Base-by-base conservation (phyloP, 2,797 vertebrate species). In the Phataginus tetradactyla region DNA sequence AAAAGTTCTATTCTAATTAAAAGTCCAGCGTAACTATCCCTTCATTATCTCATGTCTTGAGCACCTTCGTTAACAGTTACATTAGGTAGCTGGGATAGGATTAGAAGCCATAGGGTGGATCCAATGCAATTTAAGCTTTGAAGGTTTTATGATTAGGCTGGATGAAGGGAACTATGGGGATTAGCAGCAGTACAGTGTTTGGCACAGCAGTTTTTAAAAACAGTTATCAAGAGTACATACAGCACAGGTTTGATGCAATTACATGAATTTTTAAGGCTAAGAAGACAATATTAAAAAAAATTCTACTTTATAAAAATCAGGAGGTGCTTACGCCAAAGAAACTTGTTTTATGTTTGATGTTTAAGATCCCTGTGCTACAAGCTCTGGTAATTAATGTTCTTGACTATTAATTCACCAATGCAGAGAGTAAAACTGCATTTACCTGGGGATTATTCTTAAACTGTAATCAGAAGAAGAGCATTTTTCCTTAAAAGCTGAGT, bases 391-490 rank as follows among this genome's bases (percentile, higher is more conserved):
- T 39, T 81, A 85, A 86, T 17, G 4, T 86, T 86, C 55, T 81
- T 74, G 77, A 81, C 14, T 66, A 93, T 75, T 88, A 81, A 84
- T 61, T 86, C 53, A 66, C 23, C 64, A 93, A 79, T 13, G 29
- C 61, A 96, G 80, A 95, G 7, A 84, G 27, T 75, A 80, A 94
- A 94, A 95, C 17, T 61, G 17, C 61, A 94, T 87, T 90, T 90
- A 83, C 55, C 68, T 94, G 69, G 17, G 32, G 77, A 84, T 89
- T 88, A 90, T 32, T 79, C 68, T 86, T 92, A 64, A 94, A 96
- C 86, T 78, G 0, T 64, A 94, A 89, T 69, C 51, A 84, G 29
- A 87, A 63, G 18, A 71, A 90, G 83, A 68, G 4, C 37, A 9
- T 51, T 59, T 80, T 95, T 90, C 64, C 69, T 84, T 49, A 66